Conservation (phyloP, 2,113 vertebrate species). For the Euleptes europaea region DNA sequence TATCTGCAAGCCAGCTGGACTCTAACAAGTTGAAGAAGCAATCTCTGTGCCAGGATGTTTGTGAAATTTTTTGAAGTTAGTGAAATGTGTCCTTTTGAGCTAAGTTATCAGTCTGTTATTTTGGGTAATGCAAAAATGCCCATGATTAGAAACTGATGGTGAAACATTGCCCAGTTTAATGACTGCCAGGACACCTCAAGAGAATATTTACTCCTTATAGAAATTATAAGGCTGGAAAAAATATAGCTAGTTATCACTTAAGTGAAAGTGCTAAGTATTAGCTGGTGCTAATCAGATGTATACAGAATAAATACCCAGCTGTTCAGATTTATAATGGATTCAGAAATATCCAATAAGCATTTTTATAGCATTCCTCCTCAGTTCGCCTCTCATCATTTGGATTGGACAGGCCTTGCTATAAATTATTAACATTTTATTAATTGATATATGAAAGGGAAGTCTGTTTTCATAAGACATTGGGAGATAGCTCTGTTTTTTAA, state of each 20-base stretch:
- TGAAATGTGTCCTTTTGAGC: neutral
- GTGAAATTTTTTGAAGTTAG: fast-evolving
- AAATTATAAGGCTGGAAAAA: neutral
- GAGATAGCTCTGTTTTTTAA: neutral
- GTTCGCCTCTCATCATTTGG: neutral
- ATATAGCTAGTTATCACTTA: slow-evolving; percentile 5
- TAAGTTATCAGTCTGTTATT: neutral
- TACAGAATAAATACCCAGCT: neutral
- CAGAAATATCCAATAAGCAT: neutral
- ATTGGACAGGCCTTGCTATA: neutral
- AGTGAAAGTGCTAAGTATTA: neutral
- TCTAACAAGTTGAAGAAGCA: slow-evolving; percentile 14
- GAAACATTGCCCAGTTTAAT: neutral
- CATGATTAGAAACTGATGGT: neutral
- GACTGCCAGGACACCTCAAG: neutral
- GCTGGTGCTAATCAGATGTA: neutral
- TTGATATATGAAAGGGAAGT: neutral
- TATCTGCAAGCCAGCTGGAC: neutral
- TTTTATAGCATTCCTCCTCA: neutral
- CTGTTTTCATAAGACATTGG: neutral
- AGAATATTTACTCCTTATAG: neutral
- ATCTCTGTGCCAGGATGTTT: neutral
- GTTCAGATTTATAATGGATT: neutral
- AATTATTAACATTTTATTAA: neutral
- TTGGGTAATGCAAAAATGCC: neutral